Base-by-base conservation (phyloP, 64 coral and sea anemone genomes). In the Catalaphyllia jardinei region DNA sequence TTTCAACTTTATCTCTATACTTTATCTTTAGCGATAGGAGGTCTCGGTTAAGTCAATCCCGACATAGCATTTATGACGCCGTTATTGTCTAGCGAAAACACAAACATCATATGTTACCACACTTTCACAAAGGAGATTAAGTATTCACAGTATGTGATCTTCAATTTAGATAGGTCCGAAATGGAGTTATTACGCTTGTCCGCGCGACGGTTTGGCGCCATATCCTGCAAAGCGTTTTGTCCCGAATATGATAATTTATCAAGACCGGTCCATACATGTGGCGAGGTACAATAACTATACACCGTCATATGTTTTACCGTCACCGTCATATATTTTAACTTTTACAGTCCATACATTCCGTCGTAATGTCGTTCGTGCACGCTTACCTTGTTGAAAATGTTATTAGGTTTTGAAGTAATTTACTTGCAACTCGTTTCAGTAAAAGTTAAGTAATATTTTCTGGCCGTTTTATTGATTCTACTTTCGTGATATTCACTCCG, bases 181-280 rank as follows among this genome's bases (percentile, higher is more conserved):
- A 64, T 67, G 71, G 61, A 17, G 31, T 64, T 85, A 85, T 15
- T 50, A 50, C 71, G 13, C 4, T 29, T 20, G 17, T 24, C 35
- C 2, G n/a, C 20, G 9, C 62, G 81, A 85, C 81, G 39, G 67
- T n/a, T 22, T 35, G 81, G 62, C 81, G 81, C 81, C 81, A 22
- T 85, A 71, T 85, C 81, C 81, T 71, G 81, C 81, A 71, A 71
- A 2, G 81, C 33, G 35, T 85, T 85, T 84, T 85, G 81, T 85
- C 62, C 22, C 10, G 1, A 64, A 71, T 85, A 85, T 85, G 62
- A 71, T 85, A 85, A 85, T 85, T 71, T 85, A 71, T 71, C 81
- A n/a, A 71, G 81, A 85, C 81, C 81, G 81, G 24, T 50, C 39
- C 42, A 17, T 24, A 50, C 81, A 85, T 85, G 81, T 85, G 81